Evolutionary conservation across 2,797 vertebrate genomes (phyloP), one percentile per base, ranked within the genome.

Genomic region (Rhinoraja longicauda): DNA sequence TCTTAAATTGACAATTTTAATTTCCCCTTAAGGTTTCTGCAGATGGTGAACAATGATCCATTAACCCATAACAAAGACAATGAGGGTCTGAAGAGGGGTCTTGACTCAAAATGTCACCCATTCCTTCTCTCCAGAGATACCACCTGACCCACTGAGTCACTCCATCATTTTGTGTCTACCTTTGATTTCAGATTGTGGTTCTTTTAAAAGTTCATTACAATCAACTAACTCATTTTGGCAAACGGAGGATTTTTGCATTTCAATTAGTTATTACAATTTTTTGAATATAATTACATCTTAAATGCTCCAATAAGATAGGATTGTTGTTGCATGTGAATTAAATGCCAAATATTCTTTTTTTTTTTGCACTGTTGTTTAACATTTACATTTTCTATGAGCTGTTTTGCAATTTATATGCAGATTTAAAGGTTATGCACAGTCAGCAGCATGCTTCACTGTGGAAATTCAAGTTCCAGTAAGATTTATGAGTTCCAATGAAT

Each of bases 371-470:
- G n/a, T 59, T n/a, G 29, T 86, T 86, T 29, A 32, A 26, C 82
- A 59, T 86, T 62, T 86, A 57, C 57, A 62, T 62, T 86, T 86
- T 19, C 53, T n/a, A 75, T 86, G 82, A 86, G 3, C 4, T 62
- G 29, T 62, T 86, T 86, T 62, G 81, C 26, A 86, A 86, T 86
- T 62, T 59, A 86, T 86, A n/a, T 86, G 53, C 29, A 62, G 82
- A 1, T 57, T 86, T n/a, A 86, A 86, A 62, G 82, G 5, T 86
- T 62, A 62, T 17, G 29, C 82, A 7, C 82, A 86, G 57, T 62
- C 53, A 62, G 57, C 26, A 86, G 26, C 26, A 57, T 62, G 57
- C 13, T 29, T 32, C 59, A 29, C 26, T 86, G 57, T 62, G 57
- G 62, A 59, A 86, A 86, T 62, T 62, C 13, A 26, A n/a, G 29